Conservation (phyloP, 2,113 vertebrate genomes). For the Aptenodytes patagonicus region DNA sequence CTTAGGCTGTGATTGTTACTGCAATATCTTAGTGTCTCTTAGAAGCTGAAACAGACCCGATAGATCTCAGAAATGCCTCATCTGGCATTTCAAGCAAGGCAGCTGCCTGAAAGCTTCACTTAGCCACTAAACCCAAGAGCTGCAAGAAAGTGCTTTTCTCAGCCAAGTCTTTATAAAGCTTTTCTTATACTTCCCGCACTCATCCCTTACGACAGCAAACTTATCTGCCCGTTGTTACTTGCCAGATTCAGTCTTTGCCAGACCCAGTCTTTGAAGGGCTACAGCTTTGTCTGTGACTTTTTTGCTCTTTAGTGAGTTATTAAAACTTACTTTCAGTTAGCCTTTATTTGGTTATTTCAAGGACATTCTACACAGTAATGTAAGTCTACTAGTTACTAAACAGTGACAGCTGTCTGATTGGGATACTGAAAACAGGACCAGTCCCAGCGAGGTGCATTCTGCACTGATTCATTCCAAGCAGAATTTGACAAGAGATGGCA, state of each 20-base stretch:
- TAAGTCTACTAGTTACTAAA: neutral
- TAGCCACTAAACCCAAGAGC: neutral
- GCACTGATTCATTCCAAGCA: neutral
- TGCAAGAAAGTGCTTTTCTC: neutral
- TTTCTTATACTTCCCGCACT: neutral
- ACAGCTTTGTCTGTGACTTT: neutral
- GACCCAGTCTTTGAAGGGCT: neutral
- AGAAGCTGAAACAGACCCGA: neutral
- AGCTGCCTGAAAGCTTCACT: constrained; percentile 6
- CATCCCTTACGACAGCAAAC: neutral
- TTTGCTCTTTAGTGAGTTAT: neutral
- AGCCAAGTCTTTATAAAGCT: neutral
- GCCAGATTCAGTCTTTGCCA: neutral
- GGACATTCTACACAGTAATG: neutral
- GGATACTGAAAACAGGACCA: neutral
- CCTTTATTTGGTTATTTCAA: neutral
- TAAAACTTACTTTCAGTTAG: neutral
- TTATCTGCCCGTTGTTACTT: neutral
- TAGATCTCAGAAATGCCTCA: neutral
- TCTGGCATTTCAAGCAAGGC: neutral
- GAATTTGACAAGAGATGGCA: neutral
- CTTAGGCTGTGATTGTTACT: neutral
- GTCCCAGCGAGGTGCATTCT: neutral
- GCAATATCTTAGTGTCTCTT: neutral
- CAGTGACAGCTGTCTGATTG: neutral